Evolutionary conservation across 1,140 invertebrate genomes (phyloP), one percentile per base, ranked within the genome.

Genomic region (Drosophila biarmipes): DNA sequence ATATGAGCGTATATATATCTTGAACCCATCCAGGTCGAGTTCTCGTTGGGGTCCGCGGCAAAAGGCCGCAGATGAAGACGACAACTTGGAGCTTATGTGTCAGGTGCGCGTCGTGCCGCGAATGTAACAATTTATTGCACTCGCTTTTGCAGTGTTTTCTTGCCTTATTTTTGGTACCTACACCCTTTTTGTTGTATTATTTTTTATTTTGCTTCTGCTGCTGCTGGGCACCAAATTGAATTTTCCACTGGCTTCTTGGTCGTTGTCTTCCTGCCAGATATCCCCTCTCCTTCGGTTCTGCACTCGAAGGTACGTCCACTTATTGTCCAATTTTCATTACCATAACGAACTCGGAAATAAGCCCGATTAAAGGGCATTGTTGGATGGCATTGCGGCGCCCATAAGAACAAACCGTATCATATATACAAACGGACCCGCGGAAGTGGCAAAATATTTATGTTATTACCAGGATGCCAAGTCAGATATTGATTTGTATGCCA

Each of bases 121-220:
- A 84, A 85, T 84, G 80, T 84, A 84, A 85, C 80, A 84, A 84
- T 84, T 84, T 84, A 84, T 84, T 84, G 80, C 80, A 84, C 68
- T 82, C 42, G 73, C 62, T 52, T 54, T 73, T 57, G 66, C 43
- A 66, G 42, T 71, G 58, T 75, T 75, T 68, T 51, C 37, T 49
- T 55, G 27, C 37, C 7, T 27, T 38, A 15, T 29, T 38, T 15
- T n/a, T 21, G 29, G 8, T 29, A 29, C 24, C 24, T 29, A 2
- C 8, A 29, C 8, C 7, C 27, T 27, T 15, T 27, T 37, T 27
- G 40, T 24, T 6, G 8, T 51, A n/a, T 14, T 17, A n/a, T 38
- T 14, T 2, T 7, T 62, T 42, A 35, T 73, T 45, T 43, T 53
- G 43, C 51, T 37, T 27, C 54, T 46, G 53, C 57, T 76, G 59